Base-by-base conservation (phyloP, 2,113 vertebrate genomes). In the Cryptomyrus ogoouensis region DNA sequence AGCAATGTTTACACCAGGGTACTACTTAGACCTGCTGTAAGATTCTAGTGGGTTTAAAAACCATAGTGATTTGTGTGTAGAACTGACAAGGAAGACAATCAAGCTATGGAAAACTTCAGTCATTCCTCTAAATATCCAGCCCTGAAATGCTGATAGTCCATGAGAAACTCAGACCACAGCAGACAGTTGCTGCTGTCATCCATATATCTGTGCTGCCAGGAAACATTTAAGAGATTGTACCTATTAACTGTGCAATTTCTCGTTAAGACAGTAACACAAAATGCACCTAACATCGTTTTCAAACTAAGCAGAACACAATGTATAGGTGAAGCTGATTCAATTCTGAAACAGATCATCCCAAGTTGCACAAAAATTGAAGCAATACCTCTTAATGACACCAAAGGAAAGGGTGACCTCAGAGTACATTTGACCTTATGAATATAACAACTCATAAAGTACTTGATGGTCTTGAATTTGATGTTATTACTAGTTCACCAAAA, bases 1-100 rank as follows among this genome's bases (percentile, higher is more conserved):
- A 44, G 42, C 58, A 19, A 10, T 88, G 88, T 88, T 88, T 88
- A 70, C 58, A 24, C 85, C 49, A 87, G 85, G 44, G 42, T 80
- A 17, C 17, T 49, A 58, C 53, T 62, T 58, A 49, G 62, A 56
- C 56, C 88, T 49, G 88, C 74, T 19, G 31, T 19, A 44, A 84
- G 83, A 46, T 84, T 80, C 42, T 84, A 44, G 83, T 47, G 83
- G 83, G 42, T 84, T 84, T 42, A 66, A 58, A 47, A 24, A 42
- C 80, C 35, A 24, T 53, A 86, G n/a, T 42, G 31, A 80, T 80
- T 15, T 42, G 35, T 80, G 35, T 80, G 15, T 42, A 80, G 17
- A 80, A 80, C 74, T 80, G 35, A 80, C 74, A 80, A 80, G 74
- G 35, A 80, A 80, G 74, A 80, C 15, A 39, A 39, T 80, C 74